Evolutionary conservation across 1,140 invertebrate species (phyloP), one percentile per base, ranked within the genome.

Genomic region (Drosophila hydei): DNA sequence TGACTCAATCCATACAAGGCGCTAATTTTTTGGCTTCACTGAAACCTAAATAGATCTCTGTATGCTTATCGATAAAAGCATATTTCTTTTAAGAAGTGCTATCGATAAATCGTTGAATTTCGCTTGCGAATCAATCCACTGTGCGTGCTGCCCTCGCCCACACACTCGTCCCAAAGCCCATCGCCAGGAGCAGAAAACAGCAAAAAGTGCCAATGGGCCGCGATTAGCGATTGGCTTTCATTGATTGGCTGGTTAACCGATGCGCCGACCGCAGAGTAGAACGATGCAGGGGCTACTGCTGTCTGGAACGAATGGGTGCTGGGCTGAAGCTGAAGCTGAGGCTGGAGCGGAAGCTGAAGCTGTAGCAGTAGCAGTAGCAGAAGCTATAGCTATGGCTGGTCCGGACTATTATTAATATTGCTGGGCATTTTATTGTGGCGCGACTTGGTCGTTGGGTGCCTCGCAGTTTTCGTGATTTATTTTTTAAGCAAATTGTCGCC

Each of bases 401-500:
- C 14, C 47, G 40, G 36, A 33, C 55, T 72, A 74, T 77, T 79
- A 77, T 87, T 72, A 88, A 78, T 87, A 87, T 83, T 74, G 51
- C 40, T 74, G 71, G 65, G 73, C 77, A 74, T 65, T 80, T 77
- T 71, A 72, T 77, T 85, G 80, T 59, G 63, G 59, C 60, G 62
- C 55, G 68, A 54, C 50, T 75, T 77, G 58, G 61, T 56, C 56
- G 33, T 42, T 68, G 58, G 64, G 30, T 70, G 47, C 47, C 43
- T 64, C 21, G 54, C 21, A 40, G 36, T 78, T 68, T 68, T 87
- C 83, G 83, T 87, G 83, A 85, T 87, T 87, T 87, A 87, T 87
- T 88, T 87, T 88, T 88, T 83, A 85, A 87, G 81, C 81, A 85
- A 85, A 85, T 85, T 85, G 81, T 85, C 81, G 81, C 81, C 63